phyloP scores from a whole-genome alignment of 2,113 vertebrate species.

The Oryzias javanicus region DNA sequence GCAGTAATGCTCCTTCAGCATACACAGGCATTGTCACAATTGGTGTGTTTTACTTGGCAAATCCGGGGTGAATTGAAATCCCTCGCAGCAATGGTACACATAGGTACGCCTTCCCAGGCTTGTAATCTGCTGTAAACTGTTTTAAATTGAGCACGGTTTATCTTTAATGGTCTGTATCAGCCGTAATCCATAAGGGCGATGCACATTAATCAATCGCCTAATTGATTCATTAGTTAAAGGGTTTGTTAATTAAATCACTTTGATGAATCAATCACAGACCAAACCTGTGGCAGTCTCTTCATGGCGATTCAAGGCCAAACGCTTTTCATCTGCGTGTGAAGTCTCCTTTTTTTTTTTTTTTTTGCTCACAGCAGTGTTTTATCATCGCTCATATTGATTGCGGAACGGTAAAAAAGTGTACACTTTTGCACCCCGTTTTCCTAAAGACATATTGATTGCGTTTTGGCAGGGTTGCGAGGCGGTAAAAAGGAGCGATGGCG shows the following conservation, averaged over 20 bases:
- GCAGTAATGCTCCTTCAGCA: constrained; percentile 53
- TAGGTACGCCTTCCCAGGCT: constrained; percentile 35
- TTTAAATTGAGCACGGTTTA: constrained; percentile 52
- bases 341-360: constrained; percentile 17
- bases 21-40: constrained; percentile 44
- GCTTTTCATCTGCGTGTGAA: constrained; percentile 19
- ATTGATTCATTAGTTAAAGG: constrained; percentile 68
- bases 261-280: constrained; percentile 60
- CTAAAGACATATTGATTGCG: constrained; percentile 66
- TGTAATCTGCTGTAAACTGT: constrained; percentile 47
- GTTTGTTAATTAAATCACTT: constrained; percentile 65
- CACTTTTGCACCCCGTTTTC: constrained; percentile 62
- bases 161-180: constrained; percentile 62
- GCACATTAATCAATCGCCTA: constrained; percentile 60
- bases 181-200: constrained; percentile 51
- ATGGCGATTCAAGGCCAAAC: constrained; percentile 48
- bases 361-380: constrained; percentile 48
- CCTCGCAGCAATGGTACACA: constrained; percentile 18
- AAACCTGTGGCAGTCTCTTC: constrained; percentile 42
- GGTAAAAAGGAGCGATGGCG: constrained; percentile 34
- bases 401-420: constrained; percentile 57
- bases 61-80: constrained; percentile 34
- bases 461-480: constrained; percentile 57
- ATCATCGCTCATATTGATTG: constrained; percentile 57
- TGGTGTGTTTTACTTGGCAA: constrained; percentile 36